These are phyloP conservation scores for Sinopyrophorus schimmeli DNA, from an alignment of 2,888 invertebrate species.

Conservation along the genomic window DNA sequence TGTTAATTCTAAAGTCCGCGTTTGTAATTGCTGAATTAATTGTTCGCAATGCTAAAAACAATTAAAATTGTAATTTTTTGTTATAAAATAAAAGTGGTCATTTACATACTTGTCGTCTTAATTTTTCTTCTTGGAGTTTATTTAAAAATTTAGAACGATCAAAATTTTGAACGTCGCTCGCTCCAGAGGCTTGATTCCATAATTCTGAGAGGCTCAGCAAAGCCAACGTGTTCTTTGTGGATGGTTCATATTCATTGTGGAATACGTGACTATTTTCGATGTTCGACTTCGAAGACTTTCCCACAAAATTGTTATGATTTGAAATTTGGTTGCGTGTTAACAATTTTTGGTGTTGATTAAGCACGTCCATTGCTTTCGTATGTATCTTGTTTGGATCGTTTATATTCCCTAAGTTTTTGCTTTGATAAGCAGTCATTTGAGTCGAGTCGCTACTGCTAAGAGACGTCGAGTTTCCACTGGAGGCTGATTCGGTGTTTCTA, in stretches of 20 bases:
- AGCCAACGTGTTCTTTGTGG: constrained; percentile 38
- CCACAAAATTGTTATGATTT: too few relatives aligned
- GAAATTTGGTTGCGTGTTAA: constrained; percentile 29
- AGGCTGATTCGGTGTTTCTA: constrained; percentile 12
- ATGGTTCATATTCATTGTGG: constrained; percentile 9
- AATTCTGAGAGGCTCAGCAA: constrained; percentile 65
- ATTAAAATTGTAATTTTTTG: constrained; percentile 4
- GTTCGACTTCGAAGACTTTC: not conserved
- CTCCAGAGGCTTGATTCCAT: constrained; percentile 58
- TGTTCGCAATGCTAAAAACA: constrained; percentile 71
- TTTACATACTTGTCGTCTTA: constrained; percentile 70
- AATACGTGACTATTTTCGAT: not conserved
- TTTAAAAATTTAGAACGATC: constrained; percentile 37
- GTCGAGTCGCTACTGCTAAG: constrained; percentile 43
- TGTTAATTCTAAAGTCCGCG: constrained; percentile 73
- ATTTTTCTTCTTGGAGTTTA: constrained; percentile 75
- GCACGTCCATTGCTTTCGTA: constrained; percentile 41
- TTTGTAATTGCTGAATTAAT: constrained; percentile 74
- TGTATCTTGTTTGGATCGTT: constrained; percentile 29
- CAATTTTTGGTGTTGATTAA: constrained; percentile 42
- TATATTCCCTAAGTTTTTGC: constrained; percentile 20
- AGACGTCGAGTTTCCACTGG: constrained; percentile 15
- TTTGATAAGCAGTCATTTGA: constrained; percentile 41
- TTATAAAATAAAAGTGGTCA: constrained; percentile 2
- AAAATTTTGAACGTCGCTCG: constrained; percentile 40